These are phyloP conservation scores for Hylaeus anthracinus DNA, from an alignment of 1,140 invertebrate genomes.

Conservation along the genomic window DNA sequence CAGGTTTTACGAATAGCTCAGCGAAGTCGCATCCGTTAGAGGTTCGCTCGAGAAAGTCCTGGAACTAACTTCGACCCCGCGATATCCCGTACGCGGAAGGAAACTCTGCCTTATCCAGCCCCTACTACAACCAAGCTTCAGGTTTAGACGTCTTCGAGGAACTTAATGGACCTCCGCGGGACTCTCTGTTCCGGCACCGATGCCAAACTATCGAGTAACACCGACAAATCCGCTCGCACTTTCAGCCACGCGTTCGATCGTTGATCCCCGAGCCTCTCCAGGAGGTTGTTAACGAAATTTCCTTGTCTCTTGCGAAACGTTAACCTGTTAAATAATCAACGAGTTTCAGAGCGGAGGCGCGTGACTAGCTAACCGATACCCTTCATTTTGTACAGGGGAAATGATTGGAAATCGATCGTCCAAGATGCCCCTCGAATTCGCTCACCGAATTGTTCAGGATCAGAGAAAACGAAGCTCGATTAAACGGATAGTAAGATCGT, in stretches of 20 bases:
- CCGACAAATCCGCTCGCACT: constrained; percentile 30
- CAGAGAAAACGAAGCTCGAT: too few species aligned
- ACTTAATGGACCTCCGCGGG: constrained; percentile 48
- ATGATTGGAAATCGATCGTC: background rate
- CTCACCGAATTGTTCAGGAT: background rate
- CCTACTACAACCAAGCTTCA: background rate
- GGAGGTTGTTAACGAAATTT: constrained; percentile 5
- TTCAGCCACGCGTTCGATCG: background rate
- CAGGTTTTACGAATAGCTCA: constrained; percentile 30
- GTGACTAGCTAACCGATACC: constrained; percentile 29
- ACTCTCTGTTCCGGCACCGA: constrained; percentile 25
- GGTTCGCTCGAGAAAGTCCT: background rate
- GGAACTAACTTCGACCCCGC: background rate
- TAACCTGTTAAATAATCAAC: constrained; percentile 18
- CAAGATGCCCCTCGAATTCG: background rate
- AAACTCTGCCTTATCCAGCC: constrained; percentile 17
- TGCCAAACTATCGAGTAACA: constrained; percentile 52
- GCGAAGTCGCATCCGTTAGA: constrained; percentile 19
- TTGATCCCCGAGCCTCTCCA: background rate
- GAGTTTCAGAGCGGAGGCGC: background rate
- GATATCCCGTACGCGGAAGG: background rate
- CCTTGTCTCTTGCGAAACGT: background rate
- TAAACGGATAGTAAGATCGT: too few species aligned
- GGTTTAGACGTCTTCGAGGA: constrained; percentile 10
- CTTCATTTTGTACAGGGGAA: constrained; percentile 2